These are phyloP conservation scores for Symphodus melops DNA, from an alignment of 2,113 vertebrate species.

Conservation along the genomic window DNA sequence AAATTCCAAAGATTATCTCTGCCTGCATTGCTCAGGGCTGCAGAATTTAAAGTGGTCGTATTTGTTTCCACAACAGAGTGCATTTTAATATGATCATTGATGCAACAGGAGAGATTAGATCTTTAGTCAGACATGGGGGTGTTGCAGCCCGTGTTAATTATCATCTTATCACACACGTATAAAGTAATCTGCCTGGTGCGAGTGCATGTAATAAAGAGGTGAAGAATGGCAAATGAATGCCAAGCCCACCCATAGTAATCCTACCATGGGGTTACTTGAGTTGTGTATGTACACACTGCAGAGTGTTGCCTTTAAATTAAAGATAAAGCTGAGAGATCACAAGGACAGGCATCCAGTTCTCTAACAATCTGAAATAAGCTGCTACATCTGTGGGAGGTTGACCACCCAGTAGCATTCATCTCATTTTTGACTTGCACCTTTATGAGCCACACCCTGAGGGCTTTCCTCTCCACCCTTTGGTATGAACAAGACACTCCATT, in stretches of 20 bases:
- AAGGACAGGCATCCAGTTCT: not conserved
- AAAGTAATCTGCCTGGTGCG: constrained; percentile 10
- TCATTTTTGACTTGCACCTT: constrained; percentile 36
- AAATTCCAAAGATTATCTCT: constrained; percentile 5
- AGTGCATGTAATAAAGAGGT: constrained; percentile 39
- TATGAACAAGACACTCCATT: constrained; percentile 45
- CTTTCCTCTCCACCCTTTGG: constrained; percentile 30
- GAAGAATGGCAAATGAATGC: constrained; percentile 31
- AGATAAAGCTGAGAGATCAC: constrained; percentile 9
- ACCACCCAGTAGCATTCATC: constrained; percentile 25
- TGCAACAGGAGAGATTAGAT: constrained; percentile 51
- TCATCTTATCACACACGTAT: constrained; percentile 26
- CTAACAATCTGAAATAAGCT: constrained; percentile 15
- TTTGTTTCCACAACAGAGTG: constrained; percentile 33
- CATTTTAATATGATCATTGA: constrained; percentile 18
- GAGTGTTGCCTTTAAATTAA: constrained; percentile 29
- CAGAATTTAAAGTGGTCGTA: constrained; percentile 19
- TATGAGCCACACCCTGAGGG: constrained; percentile 31
- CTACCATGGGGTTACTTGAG: constrained; percentile 22
- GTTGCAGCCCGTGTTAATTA: constrained; percentile 60
- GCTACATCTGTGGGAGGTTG: not conserved
- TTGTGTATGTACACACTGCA: constrained; percentile 26
- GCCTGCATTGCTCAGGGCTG: constrained; percentile 19
- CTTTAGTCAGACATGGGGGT: constrained; percentile 59
- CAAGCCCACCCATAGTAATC: constrained; percentile 42